phyloP scores from a whole-genome alignment of 2,888 invertebrate genomes.

The Drosophila longiperda region DNA sequence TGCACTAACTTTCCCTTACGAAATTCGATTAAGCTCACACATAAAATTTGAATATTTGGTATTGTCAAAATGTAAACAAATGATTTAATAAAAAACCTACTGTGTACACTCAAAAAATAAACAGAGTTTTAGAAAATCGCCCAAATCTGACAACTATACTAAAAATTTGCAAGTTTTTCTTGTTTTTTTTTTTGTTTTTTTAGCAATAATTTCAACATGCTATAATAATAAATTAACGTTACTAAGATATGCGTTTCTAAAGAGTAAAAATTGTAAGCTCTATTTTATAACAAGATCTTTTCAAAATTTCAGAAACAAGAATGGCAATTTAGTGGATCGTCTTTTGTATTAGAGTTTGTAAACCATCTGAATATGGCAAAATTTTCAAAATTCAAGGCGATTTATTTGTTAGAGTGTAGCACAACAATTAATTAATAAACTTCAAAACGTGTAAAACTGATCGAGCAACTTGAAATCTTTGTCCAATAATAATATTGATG shows the following conservation, averaged over 20 bases:
- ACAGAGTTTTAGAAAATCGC: not conserved
- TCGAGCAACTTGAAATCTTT: slow-evolving; percentile 21
- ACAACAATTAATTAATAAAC: slow-evolving; percentile 10
- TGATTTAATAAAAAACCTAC: not conserved
- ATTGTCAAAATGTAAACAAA: not conserved
- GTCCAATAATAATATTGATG: slow-evolving; percentile 33
- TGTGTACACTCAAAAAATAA: not conserved
- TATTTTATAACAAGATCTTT: not conserved
- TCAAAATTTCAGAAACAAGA: not conserved
- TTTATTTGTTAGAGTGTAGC: not conserved
- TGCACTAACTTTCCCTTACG: not conserved
- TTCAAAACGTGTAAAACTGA: slow-evolving; percentile 8
- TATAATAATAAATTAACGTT: not conserved
- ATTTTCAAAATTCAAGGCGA: not conserved
- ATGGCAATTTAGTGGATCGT: not conserved
- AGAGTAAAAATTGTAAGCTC: no score
- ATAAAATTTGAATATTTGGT: not conserved
- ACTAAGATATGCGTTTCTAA: not conserved
- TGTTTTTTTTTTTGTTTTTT: not conserved
- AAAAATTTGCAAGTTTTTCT: not conserved
- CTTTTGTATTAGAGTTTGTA: not conserved
- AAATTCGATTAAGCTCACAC: not conserved
- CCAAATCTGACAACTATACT: not conserved
- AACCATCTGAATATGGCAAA: not conserved
- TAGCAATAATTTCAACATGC: not conserved